Percentiles rank a stretch among this genome's conserved stretches.
These are phyloP conservation scores for Drosophila gunungcola DNA, from an alignment of 1,140 invertebrate species.

Conservation along the genomic window DNA sequence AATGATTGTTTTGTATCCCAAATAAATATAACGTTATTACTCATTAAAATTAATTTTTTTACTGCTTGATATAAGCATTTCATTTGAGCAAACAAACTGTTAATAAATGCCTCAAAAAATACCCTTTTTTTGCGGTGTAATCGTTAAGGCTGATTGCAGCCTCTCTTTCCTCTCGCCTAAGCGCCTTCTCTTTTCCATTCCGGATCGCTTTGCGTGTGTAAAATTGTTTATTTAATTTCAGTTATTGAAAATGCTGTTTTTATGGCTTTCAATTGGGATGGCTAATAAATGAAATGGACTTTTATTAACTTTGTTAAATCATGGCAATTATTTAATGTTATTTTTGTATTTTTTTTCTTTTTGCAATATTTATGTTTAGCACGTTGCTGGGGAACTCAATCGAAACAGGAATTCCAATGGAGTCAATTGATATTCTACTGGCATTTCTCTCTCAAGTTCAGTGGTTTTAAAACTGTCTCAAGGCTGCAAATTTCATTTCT, in stretches of 20 bases:
- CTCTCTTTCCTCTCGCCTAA: background rate
- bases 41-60: no score
- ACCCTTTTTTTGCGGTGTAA: slow-evolving; percentile 2
- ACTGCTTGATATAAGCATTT: no score
- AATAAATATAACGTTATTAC: no score
- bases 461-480: slow-evolving; percentile 45
- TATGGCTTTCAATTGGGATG: slow-evolving; percentile 43
- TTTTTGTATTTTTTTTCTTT: background rate
- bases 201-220: slow-evolving; percentile 52
- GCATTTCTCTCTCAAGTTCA: slow-evolving; percentile 36
- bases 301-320: slow-evolving; percentile 47
- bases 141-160: slow-evolving; percentile 26
- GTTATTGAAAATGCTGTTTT: slow-evolving; percentile 51
- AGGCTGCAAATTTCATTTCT: slow-evolving; percentile 51
- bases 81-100: no score
- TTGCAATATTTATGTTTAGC: slow-evolving; percentile 36
- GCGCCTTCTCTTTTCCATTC: background rate
- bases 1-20: no score
- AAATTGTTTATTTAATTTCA: slow-evolving; percentile 47
- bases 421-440: slow-evolving; percentile 35
- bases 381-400: slow-evolving; percentile 6
- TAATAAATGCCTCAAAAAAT: no score
- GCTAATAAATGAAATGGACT: slow-evolving; percentile 33
- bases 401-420: background rate
- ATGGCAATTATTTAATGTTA: slow-evolving; percentile 32